Base-by-base conservation (phyloP, 2,888 invertebrate species). In the Tetrapedia diversipes region DNA sequence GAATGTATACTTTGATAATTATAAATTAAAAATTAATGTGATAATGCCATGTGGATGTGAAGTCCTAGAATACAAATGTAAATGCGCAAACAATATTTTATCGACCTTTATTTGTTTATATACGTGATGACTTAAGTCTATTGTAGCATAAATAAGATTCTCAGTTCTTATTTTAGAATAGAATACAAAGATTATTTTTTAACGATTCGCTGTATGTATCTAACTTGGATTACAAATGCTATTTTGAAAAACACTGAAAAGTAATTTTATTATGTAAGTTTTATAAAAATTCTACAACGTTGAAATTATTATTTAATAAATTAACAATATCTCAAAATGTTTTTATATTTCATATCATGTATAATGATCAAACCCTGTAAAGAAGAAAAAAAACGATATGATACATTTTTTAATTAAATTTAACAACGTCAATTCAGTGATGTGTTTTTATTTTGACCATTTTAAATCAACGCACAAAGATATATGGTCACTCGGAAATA, bases 401-500 rank as follows among this genome's bases (percentile, higher is more conserved):
- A 37, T 10, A 22, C 37, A 24, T 4, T 32, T 43, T 3, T 10
- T 1, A 27, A 51, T n/a, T 22, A 6, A 45, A 47, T 49, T 59
- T n/a, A 27, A 14, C 27, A 4, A 19, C 16, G 14, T 29, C 16
- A 29, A 29, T 59, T 45, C 6, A 4, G 19, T 45, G 19, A n/a
- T 22, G 51, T 56, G 53, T 27, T 64, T 53, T 80, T 77, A 80
- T 77, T 85, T 71, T 41, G 75, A 89, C 93, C 94, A 95, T 85
- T 93, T 92, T 78, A 98, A 93, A 93, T 98, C 97, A n/a, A 96
- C 95, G 77, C 98, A 93, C 57, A 98, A 92, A 16, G 99, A 95
- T 79, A 99, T 93, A 91, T 99, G 99, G 92, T 99, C 99, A 1
- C 98, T 98, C 0, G 99, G 99, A 91, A 97, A 97, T 2, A 96